Base-by-base conservation (phyloP, 2,888 invertebrate species). In the Schrankia costaestrigalis region DNA sequence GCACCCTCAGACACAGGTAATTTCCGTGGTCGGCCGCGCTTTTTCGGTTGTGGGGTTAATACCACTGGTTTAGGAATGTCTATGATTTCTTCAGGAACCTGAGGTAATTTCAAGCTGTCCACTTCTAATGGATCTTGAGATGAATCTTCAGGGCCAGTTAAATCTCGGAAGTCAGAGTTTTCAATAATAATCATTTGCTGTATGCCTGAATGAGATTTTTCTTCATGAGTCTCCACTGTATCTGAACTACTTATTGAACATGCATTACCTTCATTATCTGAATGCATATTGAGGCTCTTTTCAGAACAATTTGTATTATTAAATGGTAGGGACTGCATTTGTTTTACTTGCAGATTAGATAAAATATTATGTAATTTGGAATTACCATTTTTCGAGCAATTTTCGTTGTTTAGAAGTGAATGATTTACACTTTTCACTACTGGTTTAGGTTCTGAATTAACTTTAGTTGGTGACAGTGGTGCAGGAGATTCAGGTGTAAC, bases 381-480 rank as follows among this genome's bases (percentile, higher is more conserved):
- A 55, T 86, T 87, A n/a, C 88, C 89, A 68, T 89, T 89, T 57
- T 89, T 89, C 8, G 88, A 76, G 60, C 81, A 79, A 46, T 82
- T 86, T 50, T 86, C 83, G 51, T 82, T 87, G 53, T 83, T 84
- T 35, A 84, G 54, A 14, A 83, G 46, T 19, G 78, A 62, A 56
- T 82, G 81, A 60, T 81, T 82, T 1, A 71, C 58, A 27, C 57
- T 56, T 45, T 71, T 82, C 18, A 50, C 57, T 19, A 47, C 63
- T 51, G 71, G 77, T 58, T 72, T 79, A 15, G 63, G 57, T 42
- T 80, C 77, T 43, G 63, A 27, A 31, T 31, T 54, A 31, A 63
- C 55, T 57, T 71, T 78, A 4, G 70, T 60, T 11, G 74, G 68
- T 32, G 78, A 71, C 29, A 72, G 56, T 26, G 71, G 69, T 8